Evolutionary conservation across 2,113 vertebrate genomes (phyloP), one percentile per base, ranked within the genome.

Genomic region (Bos indicus): DNA sequence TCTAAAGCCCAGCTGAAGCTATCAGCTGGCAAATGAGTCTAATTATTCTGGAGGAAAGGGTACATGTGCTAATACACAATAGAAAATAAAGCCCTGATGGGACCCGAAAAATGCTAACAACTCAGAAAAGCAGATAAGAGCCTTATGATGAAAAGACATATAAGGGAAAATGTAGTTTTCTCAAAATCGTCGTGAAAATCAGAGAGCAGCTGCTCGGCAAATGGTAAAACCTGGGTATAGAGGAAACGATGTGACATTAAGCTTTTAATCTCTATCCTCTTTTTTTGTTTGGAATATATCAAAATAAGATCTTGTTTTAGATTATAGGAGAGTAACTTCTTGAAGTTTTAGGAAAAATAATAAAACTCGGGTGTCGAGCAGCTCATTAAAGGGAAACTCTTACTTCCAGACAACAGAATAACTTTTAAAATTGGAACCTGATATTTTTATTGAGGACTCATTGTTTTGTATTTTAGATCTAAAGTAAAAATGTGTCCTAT

Each of bases 331-430:
- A 81, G 11, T 85, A 91, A 51, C 33, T 95, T 85, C 51, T 88
- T 57, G 84, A 96, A 93, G 46, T 23, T 94, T 96, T 93, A 83
- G n/a, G 64, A 59, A 97, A n/a, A 89, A 88, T 88, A 93, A 95
- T 95, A 91, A 91, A 97, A 87, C 48, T 48, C 40, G 60, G n/a
- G 10, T 95, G 51, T 91, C 78, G 84, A 95, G 89, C 16, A 96
- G 56, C 78, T 97, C 88, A 97, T 97, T 97, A 95, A 97, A 96
- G 62, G 30, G 9, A 74, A 97, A 97, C 28, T 87, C 96, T 94
- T 90, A 93, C 78, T 97, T 97, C 25, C 48, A 95, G 74, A 93
- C n/a, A 96, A 94, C 52, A 93, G 46, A 89, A 74, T 84, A 97
- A 95, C 52, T 86, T 95, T 96, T 43, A 89, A 97, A 97, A 96